Conservation (phyloP, 2,797 vertebrate genomes). For the Bovichtus diacanthus region DNA sequence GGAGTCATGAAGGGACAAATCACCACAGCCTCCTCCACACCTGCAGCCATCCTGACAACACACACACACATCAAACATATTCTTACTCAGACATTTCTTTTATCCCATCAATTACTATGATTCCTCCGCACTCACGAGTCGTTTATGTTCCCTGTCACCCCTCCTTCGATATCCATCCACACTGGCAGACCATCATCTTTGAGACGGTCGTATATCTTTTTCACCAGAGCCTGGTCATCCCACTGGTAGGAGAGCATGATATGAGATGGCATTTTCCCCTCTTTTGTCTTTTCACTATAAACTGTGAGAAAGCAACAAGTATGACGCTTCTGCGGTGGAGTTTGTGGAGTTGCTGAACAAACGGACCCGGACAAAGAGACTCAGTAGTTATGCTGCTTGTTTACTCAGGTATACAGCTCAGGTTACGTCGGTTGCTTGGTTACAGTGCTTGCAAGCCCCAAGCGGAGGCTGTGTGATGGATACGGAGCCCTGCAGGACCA, state of each 20-base stretch:
- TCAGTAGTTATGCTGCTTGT: slow-evolving; percentile 31
- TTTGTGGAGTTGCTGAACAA: slow-evolving; percentile 11
- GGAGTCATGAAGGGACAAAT: slow-evolving; percentile 74
- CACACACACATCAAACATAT: not conserved
- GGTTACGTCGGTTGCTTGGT: slow-evolving; percentile 65
- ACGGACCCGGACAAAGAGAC: slow-evolving; percentile 14
- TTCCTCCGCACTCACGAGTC: slow-evolving; percentile 57
- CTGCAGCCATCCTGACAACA: slow-evolving; percentile 70
- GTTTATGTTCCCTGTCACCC: slow-evolving; percentile 75
- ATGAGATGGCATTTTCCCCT: slow-evolving; percentile 53
- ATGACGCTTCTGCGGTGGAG: not conserved
- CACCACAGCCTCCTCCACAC: slow-evolving; percentile 74
- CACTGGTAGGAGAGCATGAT: slow-evolving; percentile 78
- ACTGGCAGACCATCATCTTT: slow-evolving; percentile 66
- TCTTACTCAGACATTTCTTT: not conserved
- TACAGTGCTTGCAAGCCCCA: slow-evolving; percentile 19
- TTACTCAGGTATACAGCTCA: slow-evolving; percentile 44
- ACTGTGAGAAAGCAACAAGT: not conserved
- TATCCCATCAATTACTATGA: not conserved
- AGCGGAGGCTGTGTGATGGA: slow-evolving; percentile 13
- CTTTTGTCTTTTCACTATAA: not conserved
- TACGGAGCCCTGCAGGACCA: not conserved
- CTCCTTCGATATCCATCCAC: slow-evolving; percentile 79
- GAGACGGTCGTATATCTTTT: slow-evolving; percentile 62
- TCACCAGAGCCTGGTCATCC: slow-evolving; percentile 74